Percentiles rank a stretch among this genome's conserved stretches.
Evolutionary conservation across 2,797 vertebrate genomes (phyloP).

Genomic region (Cottoperca gobio): DNA sequence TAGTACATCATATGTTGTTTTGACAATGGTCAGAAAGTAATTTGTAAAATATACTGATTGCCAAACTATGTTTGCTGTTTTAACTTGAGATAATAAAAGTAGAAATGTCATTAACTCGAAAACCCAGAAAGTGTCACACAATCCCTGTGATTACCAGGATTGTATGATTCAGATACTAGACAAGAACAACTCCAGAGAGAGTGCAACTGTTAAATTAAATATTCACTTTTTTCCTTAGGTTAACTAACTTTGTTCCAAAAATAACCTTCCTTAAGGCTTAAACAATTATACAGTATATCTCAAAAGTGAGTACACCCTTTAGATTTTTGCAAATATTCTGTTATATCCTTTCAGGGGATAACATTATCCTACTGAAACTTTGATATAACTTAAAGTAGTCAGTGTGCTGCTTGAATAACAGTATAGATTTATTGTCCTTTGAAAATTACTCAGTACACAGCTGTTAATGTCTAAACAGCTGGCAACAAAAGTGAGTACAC

Average conservation of each 20-base stretch:
- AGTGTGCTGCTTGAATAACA: too few relatives aligned
- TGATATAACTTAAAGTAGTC: too few relatives aligned
- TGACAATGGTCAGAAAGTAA: neutral
- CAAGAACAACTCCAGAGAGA: neutral
- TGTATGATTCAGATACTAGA: neutral
- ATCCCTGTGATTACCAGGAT: neutral
- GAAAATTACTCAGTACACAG: too few relatives aligned
- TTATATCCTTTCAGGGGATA: too few relatives aligned
- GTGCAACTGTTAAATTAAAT: neutral
- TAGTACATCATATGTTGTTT: neutral
- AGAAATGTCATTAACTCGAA: neutral
- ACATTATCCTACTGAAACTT: too few relatives aligned
- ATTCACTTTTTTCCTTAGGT: neutral
- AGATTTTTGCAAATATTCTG: too few relatives aligned
- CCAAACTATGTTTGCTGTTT: neutral
- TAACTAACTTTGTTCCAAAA: neutral
- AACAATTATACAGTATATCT: too few relatives aligned
- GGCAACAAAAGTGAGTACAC: too few relatives aligned
- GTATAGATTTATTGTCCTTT: too few relatives aligned
- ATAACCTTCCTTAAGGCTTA: neutral
- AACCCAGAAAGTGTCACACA: neutral
- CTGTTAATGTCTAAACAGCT: too few relatives aligned
- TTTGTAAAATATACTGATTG: slow-evolving; percentile 1
- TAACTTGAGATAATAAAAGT: neutral
- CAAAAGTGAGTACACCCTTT: too few relatives aligned